Evolutionary conservation across 2,888 invertebrate species (phyloP).

Genomic region (Protonemura montana): DNA sequence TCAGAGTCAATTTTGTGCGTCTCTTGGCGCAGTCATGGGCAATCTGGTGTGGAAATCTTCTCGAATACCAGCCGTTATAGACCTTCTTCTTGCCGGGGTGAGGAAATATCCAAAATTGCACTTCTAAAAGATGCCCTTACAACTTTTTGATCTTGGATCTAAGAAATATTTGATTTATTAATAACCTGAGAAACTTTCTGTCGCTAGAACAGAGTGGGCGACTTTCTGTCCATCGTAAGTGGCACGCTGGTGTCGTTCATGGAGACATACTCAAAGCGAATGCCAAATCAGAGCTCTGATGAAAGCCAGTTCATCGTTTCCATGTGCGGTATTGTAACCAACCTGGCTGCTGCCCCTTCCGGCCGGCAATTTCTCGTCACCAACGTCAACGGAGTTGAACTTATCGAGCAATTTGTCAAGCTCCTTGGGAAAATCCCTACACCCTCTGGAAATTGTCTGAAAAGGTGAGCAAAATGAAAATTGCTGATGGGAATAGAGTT

Average conservation of each 20-base stretch:
- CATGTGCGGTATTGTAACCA: slow-evolving; percentile 57
- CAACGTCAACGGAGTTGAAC: slow-evolving; percentile 55
- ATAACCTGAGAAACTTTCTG: slow-evolving; percentile 42
- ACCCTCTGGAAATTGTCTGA: slow-evolving; percentile 55
- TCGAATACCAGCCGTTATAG: slow-evolving; percentile 55
- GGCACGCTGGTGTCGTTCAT: slow-evolving; percentile 57
- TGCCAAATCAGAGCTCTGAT: slow-evolving; percentile 55
- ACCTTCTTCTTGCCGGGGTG: slow-evolving; percentile 56
- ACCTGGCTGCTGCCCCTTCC: slow-evolving; percentile 57
- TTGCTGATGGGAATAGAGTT: too few relatives aligned
- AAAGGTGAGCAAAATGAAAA: slow-evolving; percentile 53
- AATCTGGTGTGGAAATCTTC: slow-evolving; percentile 59
- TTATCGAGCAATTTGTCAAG: slow-evolving; percentile 56
- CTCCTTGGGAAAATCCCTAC: slow-evolving; percentile 55
- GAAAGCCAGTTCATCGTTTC: slow-evolving; percentile 58
- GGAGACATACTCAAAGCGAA: slow-evolving; percentile 55
- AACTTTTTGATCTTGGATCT: too few relatives aligned
- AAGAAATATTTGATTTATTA: background rate
- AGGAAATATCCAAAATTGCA: slow-evolving; percentile 32
- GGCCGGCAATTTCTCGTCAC: slow-evolving; percentile 58
- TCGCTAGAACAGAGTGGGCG: slow-evolving; percentile 56
- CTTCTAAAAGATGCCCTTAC: too few relatives aligned
- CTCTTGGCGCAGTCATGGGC: slow-evolving; percentile 57
- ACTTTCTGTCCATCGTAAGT: slow-evolving; percentile 57
- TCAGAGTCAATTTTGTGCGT: slow-evolving; percentile 58